phyloP scores from a whole-genome alignment of 1,140 invertebrate genomes.

The Zaprionus vittiger region DNA sequence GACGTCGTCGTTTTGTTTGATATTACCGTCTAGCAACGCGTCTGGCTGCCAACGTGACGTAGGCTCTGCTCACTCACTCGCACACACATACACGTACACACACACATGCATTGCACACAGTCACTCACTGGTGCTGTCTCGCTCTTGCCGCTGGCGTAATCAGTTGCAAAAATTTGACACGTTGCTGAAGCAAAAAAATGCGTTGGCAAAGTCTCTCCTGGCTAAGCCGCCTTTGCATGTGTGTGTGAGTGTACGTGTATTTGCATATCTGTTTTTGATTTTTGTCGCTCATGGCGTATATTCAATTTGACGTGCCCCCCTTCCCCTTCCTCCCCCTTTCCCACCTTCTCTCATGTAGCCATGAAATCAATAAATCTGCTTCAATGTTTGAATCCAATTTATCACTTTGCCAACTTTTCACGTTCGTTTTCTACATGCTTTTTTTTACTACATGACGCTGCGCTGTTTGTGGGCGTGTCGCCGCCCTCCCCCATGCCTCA shows the following conservation, averaged over 20 bases:
- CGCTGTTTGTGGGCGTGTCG: slow-evolving; percentile 3
- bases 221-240: background rate
- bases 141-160: slow-evolving; percentile 64
- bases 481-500: too few relatives aligned
- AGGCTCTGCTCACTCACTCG: slow-evolving; percentile 12
- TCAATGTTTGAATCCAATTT: slow-evolving; percentile 81
- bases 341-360: slow-evolving; percentile 22
- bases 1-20: slow-evolving; percentile 67
- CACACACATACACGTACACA: background rate
- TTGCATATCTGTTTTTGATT: slow-evolving; percentile 82
- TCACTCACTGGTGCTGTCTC: background rate
- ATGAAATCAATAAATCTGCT: slow-evolving; percentile 83
- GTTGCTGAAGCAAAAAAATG: slow-evolving; percentile 36
- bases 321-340: slow-evolving; percentile 6
- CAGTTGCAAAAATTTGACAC: slow-evolving; percentile 79
- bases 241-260: slow-evolving; percentile 46
- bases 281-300: slow-evolving; percentile 77
- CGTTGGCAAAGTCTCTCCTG: slow-evolving; percentile 8
- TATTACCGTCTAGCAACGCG: slow-evolving; percentile 79
- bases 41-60: slow-evolving; percentile 62
- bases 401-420: slow-evolving; percentile 70
- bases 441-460: background rate
- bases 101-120: slow-evolving; percentile 44
- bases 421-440: slow-evolving; percentile 13
- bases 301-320: slow-evolving; percentile 71